phyloP scores from a whole-genome alignment of 2,113 vertebrate species.

The Gobius niger region DNA sequence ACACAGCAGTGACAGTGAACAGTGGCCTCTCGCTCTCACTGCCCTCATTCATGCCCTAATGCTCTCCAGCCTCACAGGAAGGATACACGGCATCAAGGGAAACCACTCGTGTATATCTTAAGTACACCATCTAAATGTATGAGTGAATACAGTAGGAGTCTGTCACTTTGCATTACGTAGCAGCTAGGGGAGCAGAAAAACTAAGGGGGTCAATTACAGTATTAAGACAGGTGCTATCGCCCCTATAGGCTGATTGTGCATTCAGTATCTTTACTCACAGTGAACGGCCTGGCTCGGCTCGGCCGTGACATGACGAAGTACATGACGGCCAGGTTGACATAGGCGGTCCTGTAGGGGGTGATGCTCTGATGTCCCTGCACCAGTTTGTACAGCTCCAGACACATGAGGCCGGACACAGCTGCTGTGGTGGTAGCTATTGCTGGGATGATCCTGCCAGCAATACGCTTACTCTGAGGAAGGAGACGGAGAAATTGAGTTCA shows the following conservation, averaged over 20 bases:
- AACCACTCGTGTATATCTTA: constrained; percentile 45
- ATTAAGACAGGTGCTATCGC: no score
- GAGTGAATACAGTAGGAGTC: constrained; percentile 48
- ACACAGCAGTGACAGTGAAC: constrained; percentile 27
- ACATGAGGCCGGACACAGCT: constrained; percentile 82
- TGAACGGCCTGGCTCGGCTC: constrained; percentile 27
- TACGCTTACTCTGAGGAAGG: constrained; percentile 82
- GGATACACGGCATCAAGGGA: constrained; percentile 35
- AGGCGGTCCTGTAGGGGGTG: constrained; percentile 75
- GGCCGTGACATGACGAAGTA: constrained; percentile 65
- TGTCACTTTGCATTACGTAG: constrained; percentile 14
- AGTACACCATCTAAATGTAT: constrained; percentile 39
- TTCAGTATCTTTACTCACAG: constrained; percentile 58
- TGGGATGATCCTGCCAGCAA: constrained; percentile 83
- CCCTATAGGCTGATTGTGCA: not conserved
- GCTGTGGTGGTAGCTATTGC: constrained; percentile 88
- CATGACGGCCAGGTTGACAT: constrained; percentile 70
- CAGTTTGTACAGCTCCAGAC: constrained; percentile 88
- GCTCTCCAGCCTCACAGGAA: constrained; percentile 41
- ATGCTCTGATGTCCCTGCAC: constrained; percentile 69
- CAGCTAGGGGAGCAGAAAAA: no score
- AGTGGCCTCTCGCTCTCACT: constrained; percentile 34
- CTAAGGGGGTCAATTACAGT: no score
- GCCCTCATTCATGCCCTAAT: constrained; percentile 60
- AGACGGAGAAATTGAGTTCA: not conserved